Evolutionary conservation across 2,113 vertebrate genomes (phyloP).

Genomic region (Ahaetulla prasina): DNA sequence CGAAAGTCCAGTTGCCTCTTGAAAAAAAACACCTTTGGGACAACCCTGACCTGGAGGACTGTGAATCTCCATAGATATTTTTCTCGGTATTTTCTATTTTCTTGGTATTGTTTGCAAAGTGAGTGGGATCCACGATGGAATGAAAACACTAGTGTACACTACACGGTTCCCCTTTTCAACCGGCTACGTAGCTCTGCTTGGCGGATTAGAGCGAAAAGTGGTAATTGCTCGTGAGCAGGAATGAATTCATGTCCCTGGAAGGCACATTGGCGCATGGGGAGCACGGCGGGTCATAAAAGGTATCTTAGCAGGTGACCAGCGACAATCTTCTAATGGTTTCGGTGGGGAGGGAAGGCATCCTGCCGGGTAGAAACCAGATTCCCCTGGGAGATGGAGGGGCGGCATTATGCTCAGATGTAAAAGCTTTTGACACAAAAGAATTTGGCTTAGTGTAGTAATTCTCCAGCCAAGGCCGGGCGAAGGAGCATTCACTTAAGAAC

Average conservation of each 20-base stretch:
- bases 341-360: background rate
- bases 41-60: too few species aligned
- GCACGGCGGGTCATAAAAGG: background rate
- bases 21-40: background rate
- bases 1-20: too few species aligned
- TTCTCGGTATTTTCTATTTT: too few species aligned
- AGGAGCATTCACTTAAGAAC: background rate
- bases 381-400: background rate
- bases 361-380: background rate
- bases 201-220: background rate
- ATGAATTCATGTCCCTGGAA: background rate
- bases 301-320: background rate
- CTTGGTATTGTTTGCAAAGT: background rate
- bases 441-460: background rate
- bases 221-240: background rate
- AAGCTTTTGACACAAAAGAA: constrained; percentile 4
- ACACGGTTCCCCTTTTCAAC: background rate
- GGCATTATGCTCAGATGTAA: background rate
- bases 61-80: background rate
- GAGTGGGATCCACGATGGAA: background rate
- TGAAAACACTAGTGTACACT: too few species aligned
- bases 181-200: background rate
- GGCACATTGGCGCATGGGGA: background rate
- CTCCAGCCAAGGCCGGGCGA: background rate
- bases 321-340: background rate